A percentile compares a stretch with the other conserved stretches of the same genome.
Evolutionary conservation across 2,888 invertebrate species (phyloP).

Genomic region (Mythimna loreyi): DNA sequence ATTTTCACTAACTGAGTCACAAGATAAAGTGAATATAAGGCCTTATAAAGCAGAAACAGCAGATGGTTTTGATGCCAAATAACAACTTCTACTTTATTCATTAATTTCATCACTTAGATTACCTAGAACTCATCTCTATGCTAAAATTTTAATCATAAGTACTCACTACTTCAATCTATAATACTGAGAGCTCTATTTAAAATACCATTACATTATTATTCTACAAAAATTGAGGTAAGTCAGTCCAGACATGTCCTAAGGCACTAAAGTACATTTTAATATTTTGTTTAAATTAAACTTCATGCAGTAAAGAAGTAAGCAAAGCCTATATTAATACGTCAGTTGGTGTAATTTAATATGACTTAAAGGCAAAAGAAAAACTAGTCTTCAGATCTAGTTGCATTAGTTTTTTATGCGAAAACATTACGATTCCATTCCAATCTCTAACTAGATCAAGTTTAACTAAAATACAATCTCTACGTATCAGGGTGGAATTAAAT

Average conservation of each 20-base stretch:
- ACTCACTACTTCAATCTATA: not conserved
- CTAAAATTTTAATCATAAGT: slow-evolving; percentile 2
- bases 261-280: slow-evolving; percentile 7
- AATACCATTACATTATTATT: not conserved
- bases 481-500: too few species aligned
- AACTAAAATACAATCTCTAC: too few species aligned
- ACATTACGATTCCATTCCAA: not conserved
- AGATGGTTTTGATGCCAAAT: too few species aligned
- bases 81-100: not conserved
- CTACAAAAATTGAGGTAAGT: too few species aligned
- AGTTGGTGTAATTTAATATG: slow-evolving; percentile 9
- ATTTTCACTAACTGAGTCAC: not conserved
- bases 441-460: too few species aligned
- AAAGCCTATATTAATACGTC: slow-evolving; percentile 25
- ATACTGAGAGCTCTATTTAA: not conserved
- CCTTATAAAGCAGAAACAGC: not conserved
- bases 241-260: slow-evolving; percentile 2
- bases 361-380: slow-evolving; percentile 2
- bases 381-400: not conserved
- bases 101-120: not conserved
- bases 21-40: not conserved
- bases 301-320: slow-evolving; percentile 11
- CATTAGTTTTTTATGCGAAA: not conserved
- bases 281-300: slow-evolving; percentile 43
- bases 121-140: not conserved